phyloP scores from a whole-genome alignment of 2,888 invertebrate species.

The Ganaspis brasiliensis region DNA sequence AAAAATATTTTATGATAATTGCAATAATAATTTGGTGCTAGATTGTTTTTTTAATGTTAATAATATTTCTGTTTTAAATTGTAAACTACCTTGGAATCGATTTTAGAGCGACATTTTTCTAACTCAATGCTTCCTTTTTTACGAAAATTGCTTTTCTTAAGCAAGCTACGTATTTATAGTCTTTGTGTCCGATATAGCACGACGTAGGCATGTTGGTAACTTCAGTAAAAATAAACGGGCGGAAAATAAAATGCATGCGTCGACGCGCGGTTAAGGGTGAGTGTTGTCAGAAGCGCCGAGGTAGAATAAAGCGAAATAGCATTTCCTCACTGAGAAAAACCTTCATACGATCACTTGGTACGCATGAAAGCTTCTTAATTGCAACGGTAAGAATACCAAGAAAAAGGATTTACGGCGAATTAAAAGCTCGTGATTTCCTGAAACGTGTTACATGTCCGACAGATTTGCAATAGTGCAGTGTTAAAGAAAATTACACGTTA shows the following conservation, averaged over 20 bases:
- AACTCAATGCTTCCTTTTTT: not conserved
- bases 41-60: not conserved
- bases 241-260: slow-evolving; percentile 48
- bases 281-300: slow-evolving; percentile 36
- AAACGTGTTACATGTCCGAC: slow-evolving; percentile 32
- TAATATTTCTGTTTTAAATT: not conserved
- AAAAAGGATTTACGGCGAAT: slow-evolving; percentile 25
- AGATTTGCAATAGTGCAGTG: slow-evolving; percentile 27
- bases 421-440: slow-evolving; percentile 39
- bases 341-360: slow-evolving; percentile 37
- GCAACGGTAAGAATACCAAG: slow-evolving; percentile 18
- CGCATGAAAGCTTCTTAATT: slow-evolving; percentile 47
- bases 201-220: slow-evolving; percentile 16
- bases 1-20: no score
- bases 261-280: slow-evolving; percentile 44
- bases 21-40: no score
- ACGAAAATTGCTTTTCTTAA: not conserved
- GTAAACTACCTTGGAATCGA: not conserved
- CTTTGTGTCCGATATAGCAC: slow-evolving; percentile 7
- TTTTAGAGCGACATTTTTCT: slow-evolving; percentile 25
- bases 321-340: slow-evolving; percentile 40
- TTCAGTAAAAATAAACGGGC: slow-evolving; percentile 29
- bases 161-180: slow-evolving; percentile 3
- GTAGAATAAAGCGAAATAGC: slow-evolving; percentile 39
- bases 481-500: not conserved